Evolutionary conservation across 2,797 vertebrate genomes (phyloP).

Genomic region (Coluber constrictor): DNA sequence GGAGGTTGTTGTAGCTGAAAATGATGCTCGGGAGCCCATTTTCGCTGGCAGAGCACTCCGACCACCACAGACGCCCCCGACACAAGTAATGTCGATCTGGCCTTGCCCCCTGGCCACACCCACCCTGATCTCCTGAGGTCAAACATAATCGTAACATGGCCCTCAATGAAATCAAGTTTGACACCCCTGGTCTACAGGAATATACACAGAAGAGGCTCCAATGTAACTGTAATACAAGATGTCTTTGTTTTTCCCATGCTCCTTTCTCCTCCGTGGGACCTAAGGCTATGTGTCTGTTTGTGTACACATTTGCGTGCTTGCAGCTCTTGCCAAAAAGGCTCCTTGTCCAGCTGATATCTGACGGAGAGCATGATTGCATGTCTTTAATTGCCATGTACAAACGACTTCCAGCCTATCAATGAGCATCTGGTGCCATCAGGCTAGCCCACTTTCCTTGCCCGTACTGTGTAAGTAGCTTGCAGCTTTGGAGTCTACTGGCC

Average conservation of each 20-base stretch:
- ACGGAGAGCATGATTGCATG: background rate
- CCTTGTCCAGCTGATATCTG: background rate
- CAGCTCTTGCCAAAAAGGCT: background rate
- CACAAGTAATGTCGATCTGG: no score
- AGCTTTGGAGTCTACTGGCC: slow-evolving; percentile 33
- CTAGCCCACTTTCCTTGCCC: background rate
- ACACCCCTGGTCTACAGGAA: background rate
- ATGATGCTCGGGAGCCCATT: no score
- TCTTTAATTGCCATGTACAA: background rate
- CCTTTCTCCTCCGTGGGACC: background rate
- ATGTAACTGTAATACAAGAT: background rate
- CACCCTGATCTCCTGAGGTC: no score
- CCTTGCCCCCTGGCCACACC: no score
- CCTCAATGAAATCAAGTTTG: no score
- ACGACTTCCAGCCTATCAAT: background rate
- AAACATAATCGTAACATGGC: no score
- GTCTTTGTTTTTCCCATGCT: background rate
- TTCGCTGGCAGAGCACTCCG: no score
- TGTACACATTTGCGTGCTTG: background rate
- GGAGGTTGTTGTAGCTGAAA: no score
- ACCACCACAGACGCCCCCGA: no score
- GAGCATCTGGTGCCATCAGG: background rate
- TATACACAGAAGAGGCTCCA: background rate
- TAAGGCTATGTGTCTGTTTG: background rate
- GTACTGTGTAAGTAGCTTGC: background rate